Conservation (phyloP, 2,113 vertebrate species). For the Prionailurus bengalensis region DNA sequence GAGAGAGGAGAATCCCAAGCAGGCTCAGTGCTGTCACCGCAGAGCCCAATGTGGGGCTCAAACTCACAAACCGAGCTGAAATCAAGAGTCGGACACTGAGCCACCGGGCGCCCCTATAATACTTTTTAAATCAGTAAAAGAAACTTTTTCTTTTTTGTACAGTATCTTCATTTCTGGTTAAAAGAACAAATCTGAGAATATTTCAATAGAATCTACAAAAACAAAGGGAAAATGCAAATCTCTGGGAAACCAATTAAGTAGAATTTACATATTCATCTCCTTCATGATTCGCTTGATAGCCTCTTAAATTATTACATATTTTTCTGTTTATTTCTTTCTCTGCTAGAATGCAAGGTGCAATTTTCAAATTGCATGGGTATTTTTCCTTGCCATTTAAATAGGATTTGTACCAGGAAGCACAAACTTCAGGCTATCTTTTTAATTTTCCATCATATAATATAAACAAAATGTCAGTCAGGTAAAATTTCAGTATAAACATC, state of each 20-base stretch:
- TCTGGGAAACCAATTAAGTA: neutral
- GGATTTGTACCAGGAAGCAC: neutral
- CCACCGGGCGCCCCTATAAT: neutral
- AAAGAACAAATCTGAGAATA: neutral
- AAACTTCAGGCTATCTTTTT: neutral
- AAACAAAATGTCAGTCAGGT: neutral
- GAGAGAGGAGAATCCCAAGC: too few relatives aligned
- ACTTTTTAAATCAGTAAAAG: neutral
- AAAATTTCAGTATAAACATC: neutral
- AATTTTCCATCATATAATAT: neutral
- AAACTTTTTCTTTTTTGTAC: neutral
- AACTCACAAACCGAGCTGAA: too few relatives aligned
- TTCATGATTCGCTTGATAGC: neutral
- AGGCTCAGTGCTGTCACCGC: too few relatives aligned
- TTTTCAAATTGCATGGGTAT: neutral
- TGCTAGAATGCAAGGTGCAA: neutral
- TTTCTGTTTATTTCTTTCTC: constrained; percentile 8
- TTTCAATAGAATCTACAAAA: constrained; percentile 24
- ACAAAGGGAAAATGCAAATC: neutral
- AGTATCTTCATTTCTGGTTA: constrained; percentile 20
- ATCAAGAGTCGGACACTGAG: too few relatives aligned
- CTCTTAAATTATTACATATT: neutral
- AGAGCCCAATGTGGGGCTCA: too few relatives aligned
- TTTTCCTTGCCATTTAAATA: neutral
- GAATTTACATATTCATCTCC: neutral